Conservation (phyloP, 1,140 invertebrate species). For the Galendromus occidentalis region DNA sequence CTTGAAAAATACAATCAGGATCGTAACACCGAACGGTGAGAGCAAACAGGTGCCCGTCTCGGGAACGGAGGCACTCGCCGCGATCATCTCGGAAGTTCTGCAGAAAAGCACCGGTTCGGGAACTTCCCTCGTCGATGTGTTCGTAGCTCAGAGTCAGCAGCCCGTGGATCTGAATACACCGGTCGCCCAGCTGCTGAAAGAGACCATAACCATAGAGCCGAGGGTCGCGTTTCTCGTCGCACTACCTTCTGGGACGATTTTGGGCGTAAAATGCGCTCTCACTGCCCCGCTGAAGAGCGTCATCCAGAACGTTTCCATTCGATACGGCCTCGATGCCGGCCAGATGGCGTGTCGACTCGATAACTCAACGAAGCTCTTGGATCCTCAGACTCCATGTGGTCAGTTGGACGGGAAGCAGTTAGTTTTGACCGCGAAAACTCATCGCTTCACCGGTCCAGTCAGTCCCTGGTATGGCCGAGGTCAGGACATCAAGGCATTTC, state of each 20-base stretch:
- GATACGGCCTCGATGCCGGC: background rate
- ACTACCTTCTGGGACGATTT: background rate
- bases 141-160: conserved; percentile 2
- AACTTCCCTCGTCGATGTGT: background rate
- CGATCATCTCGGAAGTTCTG: background rate
- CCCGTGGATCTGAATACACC: background rate
- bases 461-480: background rate
- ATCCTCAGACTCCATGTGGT: background rate
- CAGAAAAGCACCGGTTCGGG: background rate
- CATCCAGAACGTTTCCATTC: background rate
- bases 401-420: background rate
- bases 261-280: background rate
- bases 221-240: background rate
- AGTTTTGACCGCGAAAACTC: background rate
- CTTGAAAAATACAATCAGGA: background rate
- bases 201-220: background rate
- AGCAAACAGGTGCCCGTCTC: background rate
- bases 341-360: background rate
- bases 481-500: background rate
- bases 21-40: background rate
- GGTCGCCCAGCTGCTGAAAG: background rate
- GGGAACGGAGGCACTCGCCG: background rate
- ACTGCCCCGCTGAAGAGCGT: background rate
- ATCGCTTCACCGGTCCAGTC: background rate
- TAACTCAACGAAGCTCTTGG: background rate